Evolutionary conservation across 2,113 vertebrate species (phyloP).

Genomic region (Platichthys flesus): DNA sequence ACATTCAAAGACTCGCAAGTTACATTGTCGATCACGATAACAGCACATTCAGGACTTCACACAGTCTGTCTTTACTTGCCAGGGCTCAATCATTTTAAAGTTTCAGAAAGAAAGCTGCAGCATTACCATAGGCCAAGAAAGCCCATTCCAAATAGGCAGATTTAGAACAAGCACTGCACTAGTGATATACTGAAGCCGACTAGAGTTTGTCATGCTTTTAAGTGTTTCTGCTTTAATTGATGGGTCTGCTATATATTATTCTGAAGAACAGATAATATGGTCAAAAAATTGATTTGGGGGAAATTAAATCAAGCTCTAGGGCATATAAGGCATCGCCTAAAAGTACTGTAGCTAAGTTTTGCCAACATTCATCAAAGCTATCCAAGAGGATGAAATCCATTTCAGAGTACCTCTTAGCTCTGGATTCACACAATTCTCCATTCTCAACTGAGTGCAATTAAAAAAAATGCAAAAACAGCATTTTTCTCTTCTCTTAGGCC

Average conservation of each 20-base stretch:
- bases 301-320: conserved; percentile 56
- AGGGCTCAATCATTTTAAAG: too few relatives aligned
- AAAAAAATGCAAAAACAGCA: conserved; percentile 32
- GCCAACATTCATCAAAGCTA: conserved; percentile 51
- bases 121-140: background rate
- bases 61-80: too few relatives aligned
- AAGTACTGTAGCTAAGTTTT: conserved; percentile 30
- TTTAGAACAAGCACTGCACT: background rate
- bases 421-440: conserved; percentile 18
- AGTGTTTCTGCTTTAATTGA: conserved; percentile 34
- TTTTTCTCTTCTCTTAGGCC: conserved; percentile 9
- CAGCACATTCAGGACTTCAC: too few relatives aligned
- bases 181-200: conserved; percentile 24
- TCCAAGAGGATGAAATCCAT: conserved; percentile 36
- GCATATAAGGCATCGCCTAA: conserved; percentile 42
- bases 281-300: conserved; percentile 1
- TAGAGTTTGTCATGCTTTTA: conserved; percentile 17
- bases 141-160: background rate
- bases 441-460: conserved; percentile 34
- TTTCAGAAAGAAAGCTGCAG: background rate
- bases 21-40: too few relatives aligned
- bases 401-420: conserved; percentile 2
- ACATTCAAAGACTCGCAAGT: background rate
- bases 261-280: conserved; percentile 43
- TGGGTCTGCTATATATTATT: conserved; percentile 43